A percentile compares a stretch with the other conserved stretches of the same genome.
Conservation (phyloP, 2,113 vertebrate species). For the Axis porcinus region DNA sequence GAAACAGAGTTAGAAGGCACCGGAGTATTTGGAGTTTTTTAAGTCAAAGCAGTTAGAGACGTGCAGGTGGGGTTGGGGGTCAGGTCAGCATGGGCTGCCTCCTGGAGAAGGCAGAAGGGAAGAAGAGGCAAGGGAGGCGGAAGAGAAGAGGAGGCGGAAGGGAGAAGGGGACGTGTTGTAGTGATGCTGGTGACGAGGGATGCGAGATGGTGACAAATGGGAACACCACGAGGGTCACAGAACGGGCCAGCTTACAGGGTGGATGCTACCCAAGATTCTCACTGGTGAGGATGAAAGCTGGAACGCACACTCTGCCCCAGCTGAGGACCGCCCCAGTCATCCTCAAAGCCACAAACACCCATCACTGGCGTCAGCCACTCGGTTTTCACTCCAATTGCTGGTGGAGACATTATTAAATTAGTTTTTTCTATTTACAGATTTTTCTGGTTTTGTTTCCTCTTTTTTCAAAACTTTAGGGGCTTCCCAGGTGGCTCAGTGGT, state of each 20-base stretch:
- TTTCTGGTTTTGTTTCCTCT: not conserved
- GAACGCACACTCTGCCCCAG: not conserved
- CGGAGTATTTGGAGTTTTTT: not conserved
- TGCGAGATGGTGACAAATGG: not conserved
- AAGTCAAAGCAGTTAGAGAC: not conserved
- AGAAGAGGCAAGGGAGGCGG: not conserved
- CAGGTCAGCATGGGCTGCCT: not conserved
- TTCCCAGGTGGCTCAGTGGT: not conserved
- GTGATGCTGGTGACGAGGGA: accelerated
- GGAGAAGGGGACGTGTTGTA: not conserved
- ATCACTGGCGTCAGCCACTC: not conserved
- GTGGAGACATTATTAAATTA: not conserved
- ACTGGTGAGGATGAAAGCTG: not conserved
- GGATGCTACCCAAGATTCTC: too few relatives aligned
- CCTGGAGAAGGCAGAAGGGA: not conserved
- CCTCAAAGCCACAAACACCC: not conserved
- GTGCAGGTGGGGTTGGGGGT: too few relatives aligned
- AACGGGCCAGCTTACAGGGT: not conserved
- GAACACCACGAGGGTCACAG: not conserved
- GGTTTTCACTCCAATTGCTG: not conserved
- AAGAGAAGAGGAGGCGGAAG: not conserved
- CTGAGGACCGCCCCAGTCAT: not conserved
- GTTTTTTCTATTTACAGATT: not conserved
- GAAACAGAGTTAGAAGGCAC: not conserved
- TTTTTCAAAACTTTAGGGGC: not conserved